Evolutionary conservation across 2,888 invertebrate genomes (phyloP).

Genomic region (Diaperis boleti): DNA sequence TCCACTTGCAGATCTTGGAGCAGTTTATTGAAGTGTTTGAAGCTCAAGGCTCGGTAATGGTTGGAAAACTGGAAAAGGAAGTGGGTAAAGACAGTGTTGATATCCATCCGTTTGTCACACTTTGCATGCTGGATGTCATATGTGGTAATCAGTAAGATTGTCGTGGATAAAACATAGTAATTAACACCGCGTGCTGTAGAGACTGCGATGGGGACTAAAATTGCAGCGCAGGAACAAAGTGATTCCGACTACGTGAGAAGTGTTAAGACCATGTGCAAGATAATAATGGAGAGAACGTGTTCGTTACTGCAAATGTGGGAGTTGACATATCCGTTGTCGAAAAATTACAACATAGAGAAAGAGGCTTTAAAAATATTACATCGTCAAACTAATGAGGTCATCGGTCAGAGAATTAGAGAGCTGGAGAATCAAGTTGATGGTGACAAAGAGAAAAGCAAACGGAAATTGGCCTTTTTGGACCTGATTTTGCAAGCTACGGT

Average conservation of each 20-base stretch:
- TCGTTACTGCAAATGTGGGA: conserved; percentile 64
- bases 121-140: conserved; percentile 19
- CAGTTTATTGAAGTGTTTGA: conserved; percentile 21
- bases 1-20: conserved; percentile 28
- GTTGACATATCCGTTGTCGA: conserved; percentile 70
- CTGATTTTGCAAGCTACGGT: conserved; percentile 53
- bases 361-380: conserved; percentile 52
- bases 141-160: conserved; percentile 25
- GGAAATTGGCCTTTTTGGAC: too few species aligned
- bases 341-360: conserved; percentile 71
- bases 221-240: conserved; percentile 77
- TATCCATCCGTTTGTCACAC: conserved; percentile 15
- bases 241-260: conserved; percentile 80
- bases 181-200: conserved; percentile 67
- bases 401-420: too few species aligned
- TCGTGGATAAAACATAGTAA: neutral
- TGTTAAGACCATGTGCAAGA: conserved; percentile 69
- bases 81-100: conserved; percentile 14
- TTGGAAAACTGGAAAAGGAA: conserved; percentile 8
- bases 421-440: neutral
- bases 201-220: conserved; percentile 84
- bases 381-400: neutral
- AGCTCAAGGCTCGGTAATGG: neutral
- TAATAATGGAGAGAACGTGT: conserved; percentile 53
- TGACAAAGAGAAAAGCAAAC: conserved; percentile 5